A percentile compares a stretch with the other conserved stretches of the same genome.
phyloP scores from a whole-genome alignment of 2,113 vertebrate species.

The Phrynocephalus versicolor region DNA sequence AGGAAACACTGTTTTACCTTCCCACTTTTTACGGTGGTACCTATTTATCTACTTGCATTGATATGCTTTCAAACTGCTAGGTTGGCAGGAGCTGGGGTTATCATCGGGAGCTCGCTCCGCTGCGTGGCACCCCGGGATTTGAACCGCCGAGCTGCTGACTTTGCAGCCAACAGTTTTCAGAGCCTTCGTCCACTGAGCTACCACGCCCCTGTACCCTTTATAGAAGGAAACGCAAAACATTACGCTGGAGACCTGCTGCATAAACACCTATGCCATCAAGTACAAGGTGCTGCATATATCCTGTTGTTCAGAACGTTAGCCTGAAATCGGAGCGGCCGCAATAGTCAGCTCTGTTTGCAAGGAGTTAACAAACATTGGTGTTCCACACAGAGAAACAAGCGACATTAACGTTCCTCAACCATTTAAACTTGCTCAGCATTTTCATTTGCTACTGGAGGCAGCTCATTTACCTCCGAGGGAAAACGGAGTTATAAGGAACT shows the following conservation, averaged over 20 bases:
- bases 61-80: no score
- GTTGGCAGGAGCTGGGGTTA: no score
- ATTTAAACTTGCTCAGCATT: constrained; percentile 20
- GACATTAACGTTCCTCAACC: constrained; percentile 23
- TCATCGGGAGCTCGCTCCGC: no score
- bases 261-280: background rate
- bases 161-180: no score
- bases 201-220: background rate
- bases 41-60: no score
- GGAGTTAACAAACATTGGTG: constrained; percentile 4
- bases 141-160: no score
- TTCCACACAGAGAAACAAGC: background rate
- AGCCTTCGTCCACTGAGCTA: no score
- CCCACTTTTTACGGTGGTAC: no score
- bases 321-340: background rate
- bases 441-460: constrained; percentile 7
- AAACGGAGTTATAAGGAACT: constrained; percentile 8
- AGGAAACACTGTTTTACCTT: no score
- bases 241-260: background rate
- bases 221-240: background rate
- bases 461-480: constrained; percentile 28
- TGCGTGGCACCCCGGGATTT: no score
- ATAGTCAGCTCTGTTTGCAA: background rate
- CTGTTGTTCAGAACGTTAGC: background rate
- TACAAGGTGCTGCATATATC: background rate